phyloP scores from a whole-genome alignment of 2,888 invertebrate species.

The Malacosoma neustria region DNA sequence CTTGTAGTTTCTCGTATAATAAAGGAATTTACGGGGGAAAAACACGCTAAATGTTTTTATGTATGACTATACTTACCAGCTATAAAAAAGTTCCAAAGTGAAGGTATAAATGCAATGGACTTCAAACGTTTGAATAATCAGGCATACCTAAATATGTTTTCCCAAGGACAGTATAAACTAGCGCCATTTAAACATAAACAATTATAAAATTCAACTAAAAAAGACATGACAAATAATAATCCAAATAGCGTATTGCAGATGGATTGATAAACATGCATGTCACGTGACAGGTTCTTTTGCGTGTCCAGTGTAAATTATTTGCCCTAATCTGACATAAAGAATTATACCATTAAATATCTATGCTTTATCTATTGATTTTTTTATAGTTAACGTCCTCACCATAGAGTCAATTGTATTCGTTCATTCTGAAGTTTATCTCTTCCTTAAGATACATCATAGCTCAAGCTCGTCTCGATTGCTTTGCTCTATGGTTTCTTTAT shows the following conservation, averaged over 20 bases:
- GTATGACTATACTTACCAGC: no score
- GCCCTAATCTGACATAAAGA: no score
- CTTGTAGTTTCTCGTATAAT: no score
- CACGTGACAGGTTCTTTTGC: constrained; percentile 17
- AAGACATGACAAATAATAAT: constrained; percentile 8
- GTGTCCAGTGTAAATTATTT: constrained; percentile 3
- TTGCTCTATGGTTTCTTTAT: no score
- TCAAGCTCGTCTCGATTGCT: no score
- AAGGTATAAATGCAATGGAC: constrained; percentile 10
- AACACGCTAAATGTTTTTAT: no score
- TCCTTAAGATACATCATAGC: no score
- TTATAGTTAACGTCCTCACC: neutral
- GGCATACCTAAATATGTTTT: constrained; percentile 8
- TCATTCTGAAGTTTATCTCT: no score
- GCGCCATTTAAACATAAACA: no score
- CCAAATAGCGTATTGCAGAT: constrained; percentile 21
- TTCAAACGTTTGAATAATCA: constrained; percentile 8
- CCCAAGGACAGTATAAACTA: constrained; percentile 2
- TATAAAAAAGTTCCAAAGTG: no score
- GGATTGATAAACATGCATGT: constrained; percentile 30
- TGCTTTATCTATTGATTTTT: neutral
- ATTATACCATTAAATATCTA: constrained; percentile 12
- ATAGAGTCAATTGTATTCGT: no score
- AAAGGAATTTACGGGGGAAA: no score
- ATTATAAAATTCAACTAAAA: constrained; percentile 20